These are phyloP conservation scores for Accipiter cooperii DNA, from an alignment of 2,113 vertebrate species.

Conservation along the genomic window DNA sequence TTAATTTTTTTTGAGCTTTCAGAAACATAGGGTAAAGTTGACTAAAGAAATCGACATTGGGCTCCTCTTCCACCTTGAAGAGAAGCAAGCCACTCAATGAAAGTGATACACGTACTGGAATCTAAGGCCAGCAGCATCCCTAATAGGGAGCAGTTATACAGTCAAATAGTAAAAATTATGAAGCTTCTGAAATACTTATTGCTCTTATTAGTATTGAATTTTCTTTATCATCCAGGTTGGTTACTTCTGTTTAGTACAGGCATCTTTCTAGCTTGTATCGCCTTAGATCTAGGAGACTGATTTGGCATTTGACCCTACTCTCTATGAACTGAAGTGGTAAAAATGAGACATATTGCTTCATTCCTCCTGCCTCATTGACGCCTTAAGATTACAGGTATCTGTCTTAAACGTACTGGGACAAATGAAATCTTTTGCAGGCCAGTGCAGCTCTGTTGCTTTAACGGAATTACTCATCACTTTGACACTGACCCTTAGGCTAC, in stretches of 20 bases:
- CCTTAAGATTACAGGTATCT: background rate
- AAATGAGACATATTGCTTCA: background rate
- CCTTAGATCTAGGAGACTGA: background rate
- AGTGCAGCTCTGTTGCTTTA: background rate
- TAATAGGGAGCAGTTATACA: background rate
- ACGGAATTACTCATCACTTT: background rate
- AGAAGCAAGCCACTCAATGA: background rate
- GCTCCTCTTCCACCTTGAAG: background rate
- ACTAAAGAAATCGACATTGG: background rate
- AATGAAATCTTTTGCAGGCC: background rate
- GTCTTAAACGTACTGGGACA: background rate
- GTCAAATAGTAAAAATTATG: background rate
- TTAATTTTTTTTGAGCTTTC: background rate
- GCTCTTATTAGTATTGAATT: background rate
- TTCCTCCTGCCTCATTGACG: background rate
- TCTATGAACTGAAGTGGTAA: background rate
- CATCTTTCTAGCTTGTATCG: background rate
- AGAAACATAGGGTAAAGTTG: background rate
- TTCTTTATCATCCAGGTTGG: background rate
- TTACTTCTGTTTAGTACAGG: background rate
- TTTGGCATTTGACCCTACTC: background rate
- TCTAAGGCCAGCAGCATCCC: background rate
- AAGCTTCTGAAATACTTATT: background rate
- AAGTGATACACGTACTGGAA: background rate
- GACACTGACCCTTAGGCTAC: background rate